Evolutionary conservation across 2,888 invertebrate species (phyloP), one percentile per base, ranked within the genome.

Genomic region (Hirudinaria manillensis): DNA sequence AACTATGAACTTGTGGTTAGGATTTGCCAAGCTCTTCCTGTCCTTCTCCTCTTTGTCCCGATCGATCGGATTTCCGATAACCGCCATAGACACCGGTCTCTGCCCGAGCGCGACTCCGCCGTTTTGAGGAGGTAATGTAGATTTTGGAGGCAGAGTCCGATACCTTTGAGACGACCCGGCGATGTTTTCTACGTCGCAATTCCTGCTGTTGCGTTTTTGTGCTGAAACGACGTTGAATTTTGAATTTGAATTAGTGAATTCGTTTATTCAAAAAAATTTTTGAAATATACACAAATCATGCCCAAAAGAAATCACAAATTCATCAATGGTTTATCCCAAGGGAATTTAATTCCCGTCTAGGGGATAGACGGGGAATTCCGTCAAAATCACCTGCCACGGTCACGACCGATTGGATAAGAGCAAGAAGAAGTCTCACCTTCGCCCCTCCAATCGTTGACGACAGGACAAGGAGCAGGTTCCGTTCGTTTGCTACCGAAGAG

Each of bases 1-100:
- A 24, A 61, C 61, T 29, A 24, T n/a, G n/a, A n/a, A 61, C 61
- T 61, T 61, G 61, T 61, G 61, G 19, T 61, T 61, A 6, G 61
- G 61, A 61, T 61, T 27, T 4, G 29, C 29, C 24, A 29, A 10
- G 61, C 61, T 61, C 61, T n/a, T 61, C 61, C 61, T 68, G 21
- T 32, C 32, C 32, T 68, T 68, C 7, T 68, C 36, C 29, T 34
- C 36, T 32, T 29, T 3, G 68, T 32, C 10, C 34, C 10, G 32
- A 36, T 68, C 34, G 68, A 16, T 34, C 2, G 36, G 32, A 68
- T 34, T 34, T n/a, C 2, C 7, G 7, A 24, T 21, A 29, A 32
- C 36, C 34, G 16, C 32, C 4, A 32, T 68, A 29, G 68, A 68
- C 7, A 68, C 13, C 4, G 68, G 68, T 19, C 68, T 68, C 68